A percentile compares a stretch with the other conserved stretches of the same genome.
These are phyloP conservation scores for Platalea minor DNA, from an alignment of 2,797 vertebrate species.

Conservation along the genomic window DNA sequence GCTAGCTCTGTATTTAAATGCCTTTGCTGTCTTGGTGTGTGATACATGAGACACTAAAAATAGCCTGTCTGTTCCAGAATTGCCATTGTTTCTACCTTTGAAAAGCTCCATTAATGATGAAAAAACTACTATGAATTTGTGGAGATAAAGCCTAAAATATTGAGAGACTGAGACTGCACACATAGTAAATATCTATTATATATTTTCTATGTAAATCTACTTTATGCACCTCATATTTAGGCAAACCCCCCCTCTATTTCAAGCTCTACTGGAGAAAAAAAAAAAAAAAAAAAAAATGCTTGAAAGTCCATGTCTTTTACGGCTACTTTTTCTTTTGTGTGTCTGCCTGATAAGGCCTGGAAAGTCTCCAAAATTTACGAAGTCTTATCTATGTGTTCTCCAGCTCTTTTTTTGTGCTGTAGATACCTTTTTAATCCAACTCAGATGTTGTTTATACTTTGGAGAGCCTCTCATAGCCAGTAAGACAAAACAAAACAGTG, in stretches of 20 bases:
- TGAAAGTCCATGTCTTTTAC: background rate
- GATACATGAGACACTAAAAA: slow-evolving; percentile 10
- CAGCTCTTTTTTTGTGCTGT: background rate
- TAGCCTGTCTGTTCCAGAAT: background rate
- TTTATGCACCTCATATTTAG: background rate
- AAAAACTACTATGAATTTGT: background rate
- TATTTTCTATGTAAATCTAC: background rate
- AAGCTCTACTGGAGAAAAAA: background rate
- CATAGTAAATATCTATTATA: background rate
- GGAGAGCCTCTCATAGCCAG: background rate
- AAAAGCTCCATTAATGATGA: slow-evolving; percentile 14
- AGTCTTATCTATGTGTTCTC: background rate
- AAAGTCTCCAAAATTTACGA: background rate
- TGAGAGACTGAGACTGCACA: background rate
- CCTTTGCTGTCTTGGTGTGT: background rate
- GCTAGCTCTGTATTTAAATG: slow-evolving; percentile 29
- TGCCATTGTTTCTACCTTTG: slow-evolving; percentile 11
- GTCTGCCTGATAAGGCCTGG: background rate
- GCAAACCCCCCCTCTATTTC: background rate
- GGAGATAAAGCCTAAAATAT: background rate
- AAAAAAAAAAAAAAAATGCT: background rate
- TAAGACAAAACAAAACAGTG: slow-evolving; percentile 46
- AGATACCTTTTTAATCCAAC: slow-evolving; percentile 26
- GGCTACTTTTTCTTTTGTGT: background rate
- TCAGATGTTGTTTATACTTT: slow-evolving; percentile 46